Conservation (phyloP, 2,888 invertebrate species). For the Panorpa germanica region DNA sequence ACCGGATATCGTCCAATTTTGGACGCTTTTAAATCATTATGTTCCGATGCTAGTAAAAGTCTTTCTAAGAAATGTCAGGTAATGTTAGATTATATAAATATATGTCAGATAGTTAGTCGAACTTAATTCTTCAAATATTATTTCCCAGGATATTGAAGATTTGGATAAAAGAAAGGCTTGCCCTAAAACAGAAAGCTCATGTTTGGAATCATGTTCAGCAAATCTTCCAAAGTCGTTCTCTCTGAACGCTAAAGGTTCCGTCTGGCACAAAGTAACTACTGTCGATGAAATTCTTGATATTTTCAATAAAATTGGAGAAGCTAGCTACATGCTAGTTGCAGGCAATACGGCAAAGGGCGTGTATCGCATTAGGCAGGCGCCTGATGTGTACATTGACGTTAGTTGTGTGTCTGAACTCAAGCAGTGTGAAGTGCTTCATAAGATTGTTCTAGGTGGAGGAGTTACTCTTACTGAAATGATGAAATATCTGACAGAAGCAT, state of each 20-base stretch:
- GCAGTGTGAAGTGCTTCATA: slow-evolving; percentile 15
- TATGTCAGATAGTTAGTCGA: too few species aligned
- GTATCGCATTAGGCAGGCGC: slow-evolving; percentile 24
- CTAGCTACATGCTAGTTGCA: slow-evolving; percentile 39
- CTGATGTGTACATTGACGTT: slow-evolving; percentile 37
- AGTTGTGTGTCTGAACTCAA: slow-evolving; percentile 32
- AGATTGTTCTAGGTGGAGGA: slow-evolving; percentile 27
- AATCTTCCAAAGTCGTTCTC: too few species aligned
- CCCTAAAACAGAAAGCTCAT: slow-evolving; percentile 21
- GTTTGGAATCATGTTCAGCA: slow-evolving; percentile 19
- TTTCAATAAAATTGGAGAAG: slow-evolving; percentile 25
- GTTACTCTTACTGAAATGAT: slow-evolving; percentile 29
- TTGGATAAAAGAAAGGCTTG: slow-evolving; percentile 17
- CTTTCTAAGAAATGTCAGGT: slow-evolving; percentile 20
- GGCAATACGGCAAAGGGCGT: slow-evolving; percentile 58
- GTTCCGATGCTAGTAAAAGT: slow-evolving; percentile 32
- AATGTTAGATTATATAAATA: too few species aligned
- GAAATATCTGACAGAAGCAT: slow-evolving; percentile 19
- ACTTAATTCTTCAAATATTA: too few species aligned
- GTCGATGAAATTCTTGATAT: slow-evolving; percentile 35
- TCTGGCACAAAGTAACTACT: slow-evolving; percentile 39
- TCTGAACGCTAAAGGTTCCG: too few species aligned
- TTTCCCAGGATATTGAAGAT: slow-evolving; percentile 27
- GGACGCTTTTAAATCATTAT: slow-evolving; percentile 60
- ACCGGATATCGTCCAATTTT: slow-evolving; percentile 64